Percentiles rank a stretch among this genome's conserved stretches.
Evolutionary conservation across 2,888 invertebrate species (phyloP).

Genomic region (Nephrotoma flavescens): DNA sequence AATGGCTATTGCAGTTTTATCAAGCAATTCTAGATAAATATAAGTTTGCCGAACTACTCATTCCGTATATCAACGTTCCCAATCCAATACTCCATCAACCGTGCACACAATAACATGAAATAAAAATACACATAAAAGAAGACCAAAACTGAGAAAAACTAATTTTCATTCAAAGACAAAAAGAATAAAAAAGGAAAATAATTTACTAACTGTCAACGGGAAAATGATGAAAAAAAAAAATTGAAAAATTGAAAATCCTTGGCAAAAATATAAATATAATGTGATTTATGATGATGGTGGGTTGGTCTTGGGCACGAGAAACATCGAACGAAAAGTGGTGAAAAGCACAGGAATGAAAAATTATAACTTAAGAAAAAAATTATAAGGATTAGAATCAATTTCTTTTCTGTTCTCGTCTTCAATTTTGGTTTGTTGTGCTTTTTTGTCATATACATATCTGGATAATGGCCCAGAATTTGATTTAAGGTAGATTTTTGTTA

Average conservation of each 20-base stretch:
- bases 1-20: neutral
- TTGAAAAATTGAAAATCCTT: neutral
- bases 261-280: neutral
- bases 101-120: neutral
- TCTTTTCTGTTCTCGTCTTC: neutral
- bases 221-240: neutral
- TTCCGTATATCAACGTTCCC: neutral
- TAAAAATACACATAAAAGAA: neutral
- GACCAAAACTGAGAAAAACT: neutral
- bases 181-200: neutral
- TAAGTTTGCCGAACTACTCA: neutral
- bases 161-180: neutral
- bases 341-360: neutral
- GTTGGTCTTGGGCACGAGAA: neutral
- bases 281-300: neutral
- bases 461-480: neutral
- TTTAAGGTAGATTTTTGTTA: neutral
- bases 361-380: neutral
- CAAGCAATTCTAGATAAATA: neutral
- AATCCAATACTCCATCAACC: neutral
- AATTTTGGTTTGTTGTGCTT: neutral
- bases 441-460: neutral
- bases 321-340: neutral
- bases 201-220: neutral
- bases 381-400: neutral